A percentile compares a stretch with the other conserved stretches of the same genome.
Evolutionary conservation across 2,113 vertebrate genomes (phyloP).

Genomic region (Pristiophorus japonicus): DNA sequence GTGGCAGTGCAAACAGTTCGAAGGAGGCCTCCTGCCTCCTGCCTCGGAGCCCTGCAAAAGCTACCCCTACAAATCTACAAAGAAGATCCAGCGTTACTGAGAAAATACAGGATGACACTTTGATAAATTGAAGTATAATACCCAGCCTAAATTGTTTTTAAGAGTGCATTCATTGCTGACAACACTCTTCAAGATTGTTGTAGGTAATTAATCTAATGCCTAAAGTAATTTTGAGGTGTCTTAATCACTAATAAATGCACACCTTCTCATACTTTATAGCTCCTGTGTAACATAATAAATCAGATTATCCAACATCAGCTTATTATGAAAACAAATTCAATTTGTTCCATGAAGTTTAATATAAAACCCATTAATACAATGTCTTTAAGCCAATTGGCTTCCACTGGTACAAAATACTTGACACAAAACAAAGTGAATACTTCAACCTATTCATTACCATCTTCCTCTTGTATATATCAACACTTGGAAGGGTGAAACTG

Average conservation of each 20-base stretch:
- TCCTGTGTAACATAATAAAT: neutral
- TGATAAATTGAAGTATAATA: slow-evolving; percentile 21
- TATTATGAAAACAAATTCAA: slow-evolving; percentile 37
- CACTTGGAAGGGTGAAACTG: slow-evolving; percentile 4
- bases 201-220: slow-evolving; percentile 20
- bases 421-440: slow-evolving; percentile 17
- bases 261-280: neutral
- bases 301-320: slow-evolving; percentile 11
- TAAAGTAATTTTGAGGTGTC: slow-evolving; percentile 31
- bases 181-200: slow-evolving; percentile 5
- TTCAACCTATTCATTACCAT: neutral
- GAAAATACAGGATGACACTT: slow-evolving; percentile 11
- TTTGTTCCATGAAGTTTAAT: slow-evolving; percentile 32
- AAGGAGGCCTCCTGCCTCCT: neutral
- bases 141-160: slow-evolving; percentile 26
- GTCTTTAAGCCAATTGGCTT: neutral
- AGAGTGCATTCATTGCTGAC: slow-evolving; percentile 29
- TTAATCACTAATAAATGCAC: slow-evolving; percentile 31
- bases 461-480: neutral
- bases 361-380: slow-evolving; percentile 16
- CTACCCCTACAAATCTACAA: neutral
- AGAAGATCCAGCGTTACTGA: neutral
- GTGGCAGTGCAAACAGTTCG: neutral
- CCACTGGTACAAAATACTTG: slow-evolving; percentile 10
- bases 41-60: neutral